Evolutionary conservation across 2,113 vertebrate species (phyloP), one percentile per base, ranked within the genome.

Genomic region (Halichoeres trimaculatus): DNA sequence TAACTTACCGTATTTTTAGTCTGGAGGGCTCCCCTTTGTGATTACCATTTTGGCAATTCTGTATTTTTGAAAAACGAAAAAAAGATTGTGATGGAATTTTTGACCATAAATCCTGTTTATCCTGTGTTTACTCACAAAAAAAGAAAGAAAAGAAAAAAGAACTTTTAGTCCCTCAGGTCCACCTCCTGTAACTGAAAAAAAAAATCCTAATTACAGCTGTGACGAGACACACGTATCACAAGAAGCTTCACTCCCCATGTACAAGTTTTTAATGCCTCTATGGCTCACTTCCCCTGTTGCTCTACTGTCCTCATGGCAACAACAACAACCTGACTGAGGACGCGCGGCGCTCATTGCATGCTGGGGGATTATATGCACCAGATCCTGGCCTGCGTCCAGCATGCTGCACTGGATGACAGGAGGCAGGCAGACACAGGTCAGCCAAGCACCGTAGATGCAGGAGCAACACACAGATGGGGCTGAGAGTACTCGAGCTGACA

Each of bases 301-400:
- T 86, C 47, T 34, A 3, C 72, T 47, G 61, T 91, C 86, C 79
- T 90, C 87, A 72, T 90, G 89, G 88, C 87, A 89, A 88, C 84
- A 85, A 87, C 84, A 85, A 76, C 72, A 83, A 79, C 71, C 69
- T 74, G 84, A 73, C 83, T 78, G 41, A 50, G 54, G 78, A 81
- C 1, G 70, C 10, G 53, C 36, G 23, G 71, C 54, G 59, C 65
- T 70, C 12, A 20, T 51, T 61, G 71, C 90, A 86, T 86, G 87
- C 85, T 88, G 87, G 76, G 85, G 81, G 87, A 88, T 92, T 90
- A 93, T 88, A 92, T 81, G 80, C 71, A 79, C 85, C 38, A 55
- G 64, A 62, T 81, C 64, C 48, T 93, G 91, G 90, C 88, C 72
- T 20, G 17, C 16, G 20, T 84, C 92, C 91, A 92, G 52, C 41